Conservation (phyloP, 35 echinoderm and acorn worm genomes). For the Apostichopus parvimensis region DNA sequence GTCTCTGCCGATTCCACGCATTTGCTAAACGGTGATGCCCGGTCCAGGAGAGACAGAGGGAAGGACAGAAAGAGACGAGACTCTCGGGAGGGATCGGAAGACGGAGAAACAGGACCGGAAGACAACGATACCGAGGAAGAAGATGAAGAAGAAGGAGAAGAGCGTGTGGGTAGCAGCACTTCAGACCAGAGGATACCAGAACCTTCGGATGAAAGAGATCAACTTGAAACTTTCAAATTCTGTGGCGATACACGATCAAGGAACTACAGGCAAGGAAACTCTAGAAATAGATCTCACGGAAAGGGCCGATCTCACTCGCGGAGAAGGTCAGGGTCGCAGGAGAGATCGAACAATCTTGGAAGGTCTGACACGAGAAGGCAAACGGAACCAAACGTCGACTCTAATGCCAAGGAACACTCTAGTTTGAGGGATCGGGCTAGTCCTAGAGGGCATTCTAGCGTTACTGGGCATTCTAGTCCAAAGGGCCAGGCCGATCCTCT, state of each 20-base stretch:
- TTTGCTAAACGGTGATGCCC: background rate
- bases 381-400: background rate
- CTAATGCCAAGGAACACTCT: constrained; percentile 6
- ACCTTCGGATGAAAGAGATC: background rate
- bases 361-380: background rate
- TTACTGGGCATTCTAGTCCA: background rate
- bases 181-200: background rate
- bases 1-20: constrained; percentile 46
- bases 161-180: constrained; percentile 1
- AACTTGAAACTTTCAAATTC: constrained; percentile 38
- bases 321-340: constrained; percentile 31
- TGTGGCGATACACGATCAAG: constrained; percentile 43
- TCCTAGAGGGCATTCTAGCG: background rate
- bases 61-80: constrained; percentile 10
- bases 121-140: background rate
- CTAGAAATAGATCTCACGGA: background rate
- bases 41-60: background rate
- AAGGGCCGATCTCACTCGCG: background rate
- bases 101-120: background rate
- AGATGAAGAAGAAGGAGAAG: constrained; percentile 24
- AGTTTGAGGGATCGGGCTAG: background rate
- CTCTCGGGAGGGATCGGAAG: background rate
- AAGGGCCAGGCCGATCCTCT: background rate
- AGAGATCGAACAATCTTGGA: background rate
- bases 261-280: constrained; percentile 43